Evolutionary conservation across 2,113 vertebrate genomes (phyloP).

Genomic region (Hypocryptadius cinnamomeus): DNA sequence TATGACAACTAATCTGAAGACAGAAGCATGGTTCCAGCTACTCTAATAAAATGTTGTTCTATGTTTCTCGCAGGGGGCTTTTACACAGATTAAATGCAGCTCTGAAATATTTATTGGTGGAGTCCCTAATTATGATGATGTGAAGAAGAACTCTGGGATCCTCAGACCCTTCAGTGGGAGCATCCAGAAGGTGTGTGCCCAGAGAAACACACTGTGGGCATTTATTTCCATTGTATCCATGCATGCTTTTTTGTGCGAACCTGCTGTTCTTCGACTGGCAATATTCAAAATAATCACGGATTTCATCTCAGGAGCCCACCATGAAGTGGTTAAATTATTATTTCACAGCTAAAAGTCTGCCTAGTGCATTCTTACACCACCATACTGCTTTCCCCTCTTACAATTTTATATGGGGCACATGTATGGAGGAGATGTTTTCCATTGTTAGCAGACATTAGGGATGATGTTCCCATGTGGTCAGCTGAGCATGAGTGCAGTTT

Average conservation of each 20-base stretch:
- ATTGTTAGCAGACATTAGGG: neutral
- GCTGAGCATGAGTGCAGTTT: neutral
- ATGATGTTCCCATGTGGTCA: neutral
- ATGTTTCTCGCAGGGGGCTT: constrained; percentile 79
- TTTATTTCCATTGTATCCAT: neutral
- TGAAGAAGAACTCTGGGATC: constrained; percentile 83
- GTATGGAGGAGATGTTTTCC: neutral
- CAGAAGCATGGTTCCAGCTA: neutral
- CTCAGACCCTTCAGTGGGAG: constrained; percentile 84
- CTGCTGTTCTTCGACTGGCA: fast-evolving
- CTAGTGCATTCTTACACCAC: neutral
- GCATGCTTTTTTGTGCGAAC: neutral
- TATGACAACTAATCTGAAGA: neutral
- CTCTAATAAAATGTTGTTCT: neutral
- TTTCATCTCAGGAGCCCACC: neutral
- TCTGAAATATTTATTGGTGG: constrained; percentile 89
- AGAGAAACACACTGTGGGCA: neutral
- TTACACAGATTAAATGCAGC: constrained; percentile 96
- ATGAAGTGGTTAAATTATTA: neutral
- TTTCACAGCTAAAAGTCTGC: neutral
- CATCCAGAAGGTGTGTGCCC: constrained; percentile 83
- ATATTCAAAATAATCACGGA: neutral
- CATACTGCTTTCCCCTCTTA: neutral
- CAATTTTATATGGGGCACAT: neutral
- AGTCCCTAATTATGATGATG: constrained; percentile 81